A percentile compares a stretch with the other conserved stretches of the same genome.
phyloP scores from a whole-genome alignment of 2,888 invertebrate genomes.

The Acanthococcus lagerstroemiae region DNA sequence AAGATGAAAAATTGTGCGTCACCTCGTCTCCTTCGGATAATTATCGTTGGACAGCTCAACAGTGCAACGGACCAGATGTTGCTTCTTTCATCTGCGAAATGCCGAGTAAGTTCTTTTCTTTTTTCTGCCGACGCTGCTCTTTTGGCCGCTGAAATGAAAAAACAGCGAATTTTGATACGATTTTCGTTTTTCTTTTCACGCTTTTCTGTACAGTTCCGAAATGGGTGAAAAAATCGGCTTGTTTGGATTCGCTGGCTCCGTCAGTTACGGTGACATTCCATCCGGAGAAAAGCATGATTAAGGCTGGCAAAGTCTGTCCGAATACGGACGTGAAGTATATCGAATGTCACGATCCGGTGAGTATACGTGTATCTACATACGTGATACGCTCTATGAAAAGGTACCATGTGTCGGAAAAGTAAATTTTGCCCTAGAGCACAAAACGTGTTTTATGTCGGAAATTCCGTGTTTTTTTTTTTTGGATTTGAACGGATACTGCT shows the following conservation, averaged over 20 bases:
- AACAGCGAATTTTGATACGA: neutral
- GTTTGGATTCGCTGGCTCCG: slow-evolving; percentile 60
- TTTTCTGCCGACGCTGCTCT: neutral
- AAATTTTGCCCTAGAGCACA: too few relatives aligned
- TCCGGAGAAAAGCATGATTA: slow-evolving; percentile 62
- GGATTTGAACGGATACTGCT: too few relatives aligned
- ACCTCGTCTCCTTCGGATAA: slow-evolving; percentile 65
- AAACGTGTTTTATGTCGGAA: too few relatives aligned
- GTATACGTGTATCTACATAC: neutral
- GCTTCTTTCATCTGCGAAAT: slow-evolving; percentile 71
- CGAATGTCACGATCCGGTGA: slow-evolving; percentile 21
- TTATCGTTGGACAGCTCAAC: slow-evolving; percentile 65
- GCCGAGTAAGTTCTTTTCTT: slow-evolving; percentile 51
- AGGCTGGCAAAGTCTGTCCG: slow-evolving; percentile 14
- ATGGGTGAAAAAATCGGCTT: slow-evolving; percentile 58
- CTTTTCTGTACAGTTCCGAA: slow-evolving; percentile 52
- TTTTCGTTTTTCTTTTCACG: slow-evolving; percentile 27
- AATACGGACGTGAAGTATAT: slow-evolving; percentile 14
- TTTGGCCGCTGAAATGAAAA: neutral
- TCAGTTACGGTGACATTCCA: slow-evolving; percentile 64
- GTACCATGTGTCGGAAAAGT: too few relatives aligned
- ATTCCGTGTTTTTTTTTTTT: too few relatives aligned
- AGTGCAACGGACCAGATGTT: slow-evolving; percentile 65
- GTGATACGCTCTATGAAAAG: too few relatives aligned
- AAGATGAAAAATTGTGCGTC: slow-evolving; percentile 57